Conservation (phyloP, 2,888 invertebrate species). For the Muschampia plurimacula region DNA sequence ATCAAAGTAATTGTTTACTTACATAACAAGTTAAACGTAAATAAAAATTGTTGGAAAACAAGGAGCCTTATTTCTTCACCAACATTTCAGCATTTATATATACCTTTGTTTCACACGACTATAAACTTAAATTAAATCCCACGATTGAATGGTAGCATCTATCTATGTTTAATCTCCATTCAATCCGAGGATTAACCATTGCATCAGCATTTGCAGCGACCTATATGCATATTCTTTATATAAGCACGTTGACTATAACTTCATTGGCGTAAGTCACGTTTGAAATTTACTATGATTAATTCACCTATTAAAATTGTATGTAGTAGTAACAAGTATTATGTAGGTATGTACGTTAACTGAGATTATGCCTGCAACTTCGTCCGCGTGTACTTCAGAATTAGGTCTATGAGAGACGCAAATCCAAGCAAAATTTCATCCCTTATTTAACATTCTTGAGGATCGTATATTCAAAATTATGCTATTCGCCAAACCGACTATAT, state of each 20-base stretch:
- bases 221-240: background rate
- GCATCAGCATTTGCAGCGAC: constrained; percentile 8
- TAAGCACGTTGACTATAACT: background rate
- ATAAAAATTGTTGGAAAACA: too few species aligned
- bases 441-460: background rate
- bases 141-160: background rate
- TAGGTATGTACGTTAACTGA: too few species aligned
- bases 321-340: too few species aligned
- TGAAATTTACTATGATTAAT: too few species aligned
- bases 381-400: background rate
- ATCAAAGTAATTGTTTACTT: too few species aligned
- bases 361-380: too few species aligned
- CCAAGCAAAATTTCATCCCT: background rate
- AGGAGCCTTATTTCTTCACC: too few species aligned
- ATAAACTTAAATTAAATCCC: background rate
- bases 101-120: too few species aligned
- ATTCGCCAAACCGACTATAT: background rate
- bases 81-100: too few species aligned
- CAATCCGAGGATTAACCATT: constrained; percentile 14
- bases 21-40: too few species aligned
- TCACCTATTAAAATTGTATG: too few species aligned
- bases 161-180: constrained; percentile 6
- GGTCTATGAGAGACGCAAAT: background rate
- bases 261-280: too few species aligned
- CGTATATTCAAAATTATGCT: background rate